Evolutionary conservation across 2,113 vertebrate genomes (phyloP).

Genomic region (Brachyistius frenatus): DNA sequence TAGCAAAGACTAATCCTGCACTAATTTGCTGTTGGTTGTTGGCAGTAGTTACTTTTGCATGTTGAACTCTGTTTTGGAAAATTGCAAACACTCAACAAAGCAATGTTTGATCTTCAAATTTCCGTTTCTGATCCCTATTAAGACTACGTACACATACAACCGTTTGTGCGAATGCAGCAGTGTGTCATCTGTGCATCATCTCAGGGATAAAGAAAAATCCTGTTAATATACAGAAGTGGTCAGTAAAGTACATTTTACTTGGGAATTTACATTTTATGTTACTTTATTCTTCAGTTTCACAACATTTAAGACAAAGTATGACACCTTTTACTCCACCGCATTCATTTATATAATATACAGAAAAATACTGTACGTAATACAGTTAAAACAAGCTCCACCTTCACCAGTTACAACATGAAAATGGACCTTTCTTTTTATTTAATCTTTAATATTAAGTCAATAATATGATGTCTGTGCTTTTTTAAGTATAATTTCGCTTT

Average conservation of each 20-base stretch:
- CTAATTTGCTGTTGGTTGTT: conserved; percentile 69
- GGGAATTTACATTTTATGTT: background rate
- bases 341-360: too few relatives aligned
- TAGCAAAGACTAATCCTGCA: conserved; percentile 68
- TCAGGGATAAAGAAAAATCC: background rate
- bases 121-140: conserved; percentile 49
- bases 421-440: background rate
- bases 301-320: too few relatives aligned
- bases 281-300: background rate
- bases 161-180: conserved; percentile 25
- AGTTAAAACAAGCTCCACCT: background rate
- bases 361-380: too few relatives aligned
- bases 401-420: background rate
- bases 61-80: conserved; percentile 72
- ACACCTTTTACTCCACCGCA: too few relatives aligned
- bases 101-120: conserved; percentile 50
- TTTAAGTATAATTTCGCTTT: background rate
- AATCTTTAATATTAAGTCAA: too few relatives aligned
- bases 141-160: conserved; percentile 32
- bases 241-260: background rate
- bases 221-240: background rate
- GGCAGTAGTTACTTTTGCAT: conserved; percentile 53
- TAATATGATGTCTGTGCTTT: too few relatives aligned
- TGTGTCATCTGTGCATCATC: conserved; percentile 32
- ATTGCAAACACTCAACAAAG: conserved; percentile 68